Percentiles rank a stretch among this genome's conserved stretches.
Conservation (phyloP, 2,113 vertebrate species). For the Lanius collurio region DNA sequence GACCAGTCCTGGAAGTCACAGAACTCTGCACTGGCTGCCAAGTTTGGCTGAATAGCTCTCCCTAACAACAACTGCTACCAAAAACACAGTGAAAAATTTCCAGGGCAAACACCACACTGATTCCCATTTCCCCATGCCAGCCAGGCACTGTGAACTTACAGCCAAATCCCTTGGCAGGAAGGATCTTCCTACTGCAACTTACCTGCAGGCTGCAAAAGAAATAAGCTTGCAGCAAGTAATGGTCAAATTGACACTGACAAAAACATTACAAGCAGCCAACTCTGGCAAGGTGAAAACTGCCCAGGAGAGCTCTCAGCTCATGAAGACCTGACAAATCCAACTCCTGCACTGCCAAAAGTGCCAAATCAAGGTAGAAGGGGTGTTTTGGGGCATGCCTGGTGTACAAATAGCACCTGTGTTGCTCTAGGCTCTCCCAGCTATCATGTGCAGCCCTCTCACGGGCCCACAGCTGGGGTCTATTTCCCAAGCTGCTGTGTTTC, state of each 20-base stretch:
- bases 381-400: neutral
- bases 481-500: neutral
- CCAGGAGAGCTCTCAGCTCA: neutral
- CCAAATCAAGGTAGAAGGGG: neutral
- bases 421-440: neutral
- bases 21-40: neutral
- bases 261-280: neutral
- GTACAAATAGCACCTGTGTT: neutral
- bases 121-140: neutral
- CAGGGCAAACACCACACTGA: neutral
- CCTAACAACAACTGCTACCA: neutral
- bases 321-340: neutral
- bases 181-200: neutral
- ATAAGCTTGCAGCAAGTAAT: neutral
- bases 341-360: neutral
- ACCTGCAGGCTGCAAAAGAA: neutral
- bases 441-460: neutral
- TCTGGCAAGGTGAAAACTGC: neutral
- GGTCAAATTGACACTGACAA: neutral
- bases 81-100: neutral
- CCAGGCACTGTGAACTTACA: neutral
- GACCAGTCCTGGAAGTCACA: neutral
- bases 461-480: neutral
- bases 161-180: neutral
- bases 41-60: neutral